Base-by-base conservation (phyloP, 1,140 invertebrate species). In the Drosophila pectinifera region DNA sequence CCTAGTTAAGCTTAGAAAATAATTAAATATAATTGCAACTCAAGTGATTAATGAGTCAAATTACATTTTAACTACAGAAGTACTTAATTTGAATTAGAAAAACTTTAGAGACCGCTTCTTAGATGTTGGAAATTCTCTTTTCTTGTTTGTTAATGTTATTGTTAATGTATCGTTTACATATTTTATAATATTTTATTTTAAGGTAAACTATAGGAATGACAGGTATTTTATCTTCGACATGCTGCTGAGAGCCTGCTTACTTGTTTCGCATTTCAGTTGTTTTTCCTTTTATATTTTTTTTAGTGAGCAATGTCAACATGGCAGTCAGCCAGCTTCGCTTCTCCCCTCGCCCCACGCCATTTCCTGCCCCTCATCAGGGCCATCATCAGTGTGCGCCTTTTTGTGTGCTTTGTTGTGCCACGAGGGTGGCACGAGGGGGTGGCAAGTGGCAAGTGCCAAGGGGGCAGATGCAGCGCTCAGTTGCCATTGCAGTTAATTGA, bases 401-500 rank as follows among this genome's bases (percentile, higher is more conserved):
- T 76, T 86, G 79, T 88, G 79, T 79, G 83, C 84, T 89, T 86
- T 86, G 83, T 86, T 86, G 80, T 63, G 53, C 22, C 31, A 16
- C 24, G 14, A n/a, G 63, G 39, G 38, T 20, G 31, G 64, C 31
- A 39, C 31, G 42, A n/a, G 6, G 6, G 26, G 22, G 26, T 59
- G 61, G 56, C n/a, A 62, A 43, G 55, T 26, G 45, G 28, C 26
- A 34, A 58, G 38, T 41, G 41, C 20, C 31, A 24, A 22, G 45
- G 14, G 62, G 48, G 26, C 43, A 24, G 38, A 20, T 53, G 59
- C 42, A 64, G 75, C 54, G 42, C 64, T 51, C 55, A 54, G 73
- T 78, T 72, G 84, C 68, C 64, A 78, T 77, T 88, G 84, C 85
- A 91, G 90, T 91, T 91, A 91, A 91, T 91, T 91, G 90, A 91